phyloP scores from a whole-genome alignment of 2,113 vertebrate genomes.

The Centropristis striata region DNA sequence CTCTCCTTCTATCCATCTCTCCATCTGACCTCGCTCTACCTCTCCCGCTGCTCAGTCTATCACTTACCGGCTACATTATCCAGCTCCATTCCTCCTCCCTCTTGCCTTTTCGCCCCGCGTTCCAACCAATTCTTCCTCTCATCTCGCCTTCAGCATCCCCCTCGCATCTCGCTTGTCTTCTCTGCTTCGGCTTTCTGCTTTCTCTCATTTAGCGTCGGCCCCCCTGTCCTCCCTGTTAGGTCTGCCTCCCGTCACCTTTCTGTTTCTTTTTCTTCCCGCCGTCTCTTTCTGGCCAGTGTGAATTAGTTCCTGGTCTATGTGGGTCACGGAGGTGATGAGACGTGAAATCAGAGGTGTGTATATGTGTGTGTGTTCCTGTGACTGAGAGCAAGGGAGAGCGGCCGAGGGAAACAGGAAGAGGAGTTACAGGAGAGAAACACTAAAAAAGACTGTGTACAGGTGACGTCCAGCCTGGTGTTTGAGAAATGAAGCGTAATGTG shows the following conservation, averaged over 20 bases:
- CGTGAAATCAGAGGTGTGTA: slow-evolving; percentile 67
- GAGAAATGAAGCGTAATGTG: not conserved
- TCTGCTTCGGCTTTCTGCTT: slow-evolving; percentile 15
- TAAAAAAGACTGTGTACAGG: not conserved
- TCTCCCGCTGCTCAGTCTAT: slow-evolving; percentile 61
- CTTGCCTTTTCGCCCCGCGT: not conserved
- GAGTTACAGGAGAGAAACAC: not conserved
- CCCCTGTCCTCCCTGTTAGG: slow-evolving; percentile 18
- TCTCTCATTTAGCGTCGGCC: slow-evolving; percentile 20
- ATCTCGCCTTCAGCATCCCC: slow-evolving; percentile 21
- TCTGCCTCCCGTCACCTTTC: slow-evolving; percentile 44
- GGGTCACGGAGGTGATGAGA: slow-evolving; percentile 70
- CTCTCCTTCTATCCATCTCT: slow-evolving; percentile 53
- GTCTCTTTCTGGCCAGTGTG: slow-evolving; percentile 32
- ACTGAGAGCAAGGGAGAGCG: slow-evolving; percentile 8
- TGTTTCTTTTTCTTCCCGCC: slow-evolving; percentile 18
- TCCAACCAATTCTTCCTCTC: slow-evolving; percentile 36
- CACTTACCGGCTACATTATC: slow-evolving; percentile 67
- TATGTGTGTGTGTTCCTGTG: slow-evolving; percentile 46
- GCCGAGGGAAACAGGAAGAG: slow-evolving; percentile 10
- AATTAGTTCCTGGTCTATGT: slow-evolving; percentile 59
- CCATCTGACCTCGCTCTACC: slow-evolving; percentile 70
- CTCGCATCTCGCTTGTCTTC: slow-evolving; percentile 21
- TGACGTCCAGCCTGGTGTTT: not conserved
- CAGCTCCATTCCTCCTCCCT: slow-evolving; percentile 40